Conservation (phyloP, 2,888 invertebrate genomes). For the Eulithis prunata region DNA sequence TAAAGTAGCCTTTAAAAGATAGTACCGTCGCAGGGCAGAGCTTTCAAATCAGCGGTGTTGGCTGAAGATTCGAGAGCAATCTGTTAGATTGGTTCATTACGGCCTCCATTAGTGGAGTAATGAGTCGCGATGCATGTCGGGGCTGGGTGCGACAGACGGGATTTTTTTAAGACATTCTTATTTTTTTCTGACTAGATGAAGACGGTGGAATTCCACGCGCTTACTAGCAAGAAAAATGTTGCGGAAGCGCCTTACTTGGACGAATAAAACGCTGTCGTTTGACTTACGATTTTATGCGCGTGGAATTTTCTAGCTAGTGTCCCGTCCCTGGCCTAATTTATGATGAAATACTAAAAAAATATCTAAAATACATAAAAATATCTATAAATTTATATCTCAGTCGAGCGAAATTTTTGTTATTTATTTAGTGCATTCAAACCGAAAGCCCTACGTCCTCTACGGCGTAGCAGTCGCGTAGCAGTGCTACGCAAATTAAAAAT, state of each 20-base stretch:
- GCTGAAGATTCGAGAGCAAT: slow-evolving; percentile 82
- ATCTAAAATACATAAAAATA: too few relatives aligned
- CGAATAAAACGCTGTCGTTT: too few relatives aligned
- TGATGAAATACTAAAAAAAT: too few relatives aligned
- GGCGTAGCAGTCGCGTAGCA: slow-evolving; percentile 35
- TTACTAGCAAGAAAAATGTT: too few relatives aligned
- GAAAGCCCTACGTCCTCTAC: slow-evolving; percentile 28
- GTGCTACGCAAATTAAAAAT: slow-evolving; percentile 17
- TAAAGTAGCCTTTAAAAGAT: slow-evolving; percentile 53
- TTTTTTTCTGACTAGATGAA: background rate
- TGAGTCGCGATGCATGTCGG: slow-evolving; percentile 80
- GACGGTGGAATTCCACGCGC: too few relatives aligned
- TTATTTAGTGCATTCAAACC: background rate
- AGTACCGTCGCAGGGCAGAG: slow-evolving; percentile 57
- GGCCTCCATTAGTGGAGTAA: slow-evolving; percentile 81
- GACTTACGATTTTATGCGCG: too few relatives aligned
- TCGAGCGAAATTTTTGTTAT: too few relatives aligned
- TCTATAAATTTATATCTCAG: too few relatives aligned
- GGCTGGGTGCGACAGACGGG: slow-evolving; percentile 57
- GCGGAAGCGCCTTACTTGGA: too few relatives aligned
- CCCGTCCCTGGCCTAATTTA: too few relatives aligned
- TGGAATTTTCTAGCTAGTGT: too few relatives aligned
- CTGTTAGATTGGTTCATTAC: slow-evolving; percentile 84
- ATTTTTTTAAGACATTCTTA: slow-evolving; percentile 5
- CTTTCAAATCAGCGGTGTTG: slow-evolving; percentile 79